Evolutionary conservation across 2,113 vertebrate genomes (phyloP).

Genomic region (Sialia sialis): DNA sequence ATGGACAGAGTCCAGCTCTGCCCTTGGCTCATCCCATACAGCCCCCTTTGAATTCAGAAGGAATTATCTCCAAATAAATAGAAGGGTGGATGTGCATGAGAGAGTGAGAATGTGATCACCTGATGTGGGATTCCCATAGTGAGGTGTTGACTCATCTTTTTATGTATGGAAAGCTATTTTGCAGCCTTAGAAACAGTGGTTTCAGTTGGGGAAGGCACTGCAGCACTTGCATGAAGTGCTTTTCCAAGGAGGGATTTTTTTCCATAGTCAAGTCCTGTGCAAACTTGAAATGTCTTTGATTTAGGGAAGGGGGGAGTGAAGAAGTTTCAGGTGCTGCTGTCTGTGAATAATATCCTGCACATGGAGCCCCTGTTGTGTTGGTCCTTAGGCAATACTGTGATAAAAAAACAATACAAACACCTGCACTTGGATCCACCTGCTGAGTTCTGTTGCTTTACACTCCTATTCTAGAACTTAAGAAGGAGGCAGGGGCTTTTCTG

Average conservation of each 20-base stretch:
- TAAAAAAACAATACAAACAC: background rate
- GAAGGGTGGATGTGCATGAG: background rate
- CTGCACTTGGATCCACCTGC: conserved; percentile 12
- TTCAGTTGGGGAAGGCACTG: background rate
- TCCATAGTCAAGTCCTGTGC: background rate
- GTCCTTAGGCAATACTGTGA: background rate
- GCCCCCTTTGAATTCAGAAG: background rate
- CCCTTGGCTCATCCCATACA: background rate
- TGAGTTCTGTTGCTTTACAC: background rate
- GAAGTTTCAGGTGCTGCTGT: conserved; percentile 1
- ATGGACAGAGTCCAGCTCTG: background rate
- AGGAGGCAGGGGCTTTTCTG: background rate
- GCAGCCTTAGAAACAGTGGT: background rate
- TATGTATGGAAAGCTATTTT: background rate
- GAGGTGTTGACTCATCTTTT: background rate
- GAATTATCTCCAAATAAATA: background rate
- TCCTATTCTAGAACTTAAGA: background rate
- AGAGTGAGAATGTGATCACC: background rate
- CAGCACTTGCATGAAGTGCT: background rate
- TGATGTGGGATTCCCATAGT: background rate
- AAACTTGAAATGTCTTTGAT: conserved; percentile 33
- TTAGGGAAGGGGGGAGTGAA: background rate
- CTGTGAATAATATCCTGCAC: background rate
- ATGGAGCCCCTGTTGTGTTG: background rate
- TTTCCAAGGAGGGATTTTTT: background rate